Evolutionary conservation across 1,140 invertebrate species (phyloP), one percentile per base, ranked within the genome.

Genomic region (Dendroctonus valens): DNA sequence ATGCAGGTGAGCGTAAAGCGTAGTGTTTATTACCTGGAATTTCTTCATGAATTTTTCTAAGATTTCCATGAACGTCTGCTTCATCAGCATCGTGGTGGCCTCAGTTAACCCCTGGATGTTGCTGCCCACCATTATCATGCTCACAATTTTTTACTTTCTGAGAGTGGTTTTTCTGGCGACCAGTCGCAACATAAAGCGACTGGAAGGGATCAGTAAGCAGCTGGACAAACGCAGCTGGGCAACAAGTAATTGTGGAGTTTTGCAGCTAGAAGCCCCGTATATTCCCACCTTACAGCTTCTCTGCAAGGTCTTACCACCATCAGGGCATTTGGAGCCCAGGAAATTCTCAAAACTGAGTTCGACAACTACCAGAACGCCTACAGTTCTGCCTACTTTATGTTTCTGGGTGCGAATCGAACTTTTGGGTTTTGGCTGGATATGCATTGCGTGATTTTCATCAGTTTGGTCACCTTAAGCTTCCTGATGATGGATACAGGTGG

Each of bases 231-330:
- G 38, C 11, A 5, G 26, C 57, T 14, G 4, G 26, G 42, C n/a
- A 46, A 8, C 14, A 6, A 46, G 15, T 44, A 9, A 11, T 41
- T 40, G 41, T 41, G n/a, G 11, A 46, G 12, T 44, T 15, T 11
- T 41, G 41, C 69, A 88, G 87, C 84, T 26, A 85, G 88, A 50
- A 91, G 88, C 79, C 93, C 93, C 0, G 84, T 96, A 0, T 94
- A 92, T 74, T 90, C 91, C 0, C 91, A 95, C 68, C 81, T 95
- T 42, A 90, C 87, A 38, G 84, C 91, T 0, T 89, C 90, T 0
- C 72, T 95, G 1, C 86, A 88, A 70, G 93, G 93, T 3, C 80
- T 96, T 3, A 84, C 87, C 57, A 94, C 92, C 0, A 92, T 96
- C 40, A 81, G 93, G 61, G 90, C 92, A 5, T 86, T 87, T 39